These are phyloP conservation scores for Geothlypis trichas DNA, from an alignment of 2,113 vertebrate species.

Conservation along the genomic window DNA sequence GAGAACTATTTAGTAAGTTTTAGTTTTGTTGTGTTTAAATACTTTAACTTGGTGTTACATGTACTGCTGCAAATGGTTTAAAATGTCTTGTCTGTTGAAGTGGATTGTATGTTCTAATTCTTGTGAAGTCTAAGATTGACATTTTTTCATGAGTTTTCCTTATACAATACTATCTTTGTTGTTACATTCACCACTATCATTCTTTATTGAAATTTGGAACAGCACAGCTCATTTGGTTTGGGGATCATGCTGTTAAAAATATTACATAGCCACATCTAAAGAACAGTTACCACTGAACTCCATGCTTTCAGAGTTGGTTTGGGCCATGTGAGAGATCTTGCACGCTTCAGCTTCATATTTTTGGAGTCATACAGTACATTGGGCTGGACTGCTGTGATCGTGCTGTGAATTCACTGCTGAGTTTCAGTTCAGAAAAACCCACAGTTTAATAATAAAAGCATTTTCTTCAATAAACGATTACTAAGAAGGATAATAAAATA, in stretches of 20 bases:
- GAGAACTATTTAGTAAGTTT: neutral
- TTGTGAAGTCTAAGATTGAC: neutral
- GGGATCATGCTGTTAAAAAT: constrained; percentile 20
- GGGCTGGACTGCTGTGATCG: neutral
- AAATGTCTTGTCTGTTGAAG: neutral
- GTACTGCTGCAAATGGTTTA: neutral
- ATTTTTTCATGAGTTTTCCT: neutral
- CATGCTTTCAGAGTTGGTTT: neutral
- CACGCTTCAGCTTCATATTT: neutral
- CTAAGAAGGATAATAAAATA: neutral
- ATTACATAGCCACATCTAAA: constrained; percentile 6
- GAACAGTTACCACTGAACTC: neutral
- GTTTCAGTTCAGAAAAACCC: neutral
- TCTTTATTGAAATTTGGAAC: neutral
- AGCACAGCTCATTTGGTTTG: neutral
- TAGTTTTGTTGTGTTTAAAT: neutral
- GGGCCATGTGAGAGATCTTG: neutral
- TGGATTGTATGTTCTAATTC: neutral
- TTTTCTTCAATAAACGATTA: neutral
- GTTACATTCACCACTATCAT: neutral
- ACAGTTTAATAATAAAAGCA: neutral
- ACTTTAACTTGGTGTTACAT: neutral
- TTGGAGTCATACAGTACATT: neutral
- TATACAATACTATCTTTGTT: neutral
- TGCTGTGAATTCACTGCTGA: neutral